Evolutionary conservation across 2,888 invertebrate genomes (phyloP).

Genomic region (Argyra leucocephala): DNA sequence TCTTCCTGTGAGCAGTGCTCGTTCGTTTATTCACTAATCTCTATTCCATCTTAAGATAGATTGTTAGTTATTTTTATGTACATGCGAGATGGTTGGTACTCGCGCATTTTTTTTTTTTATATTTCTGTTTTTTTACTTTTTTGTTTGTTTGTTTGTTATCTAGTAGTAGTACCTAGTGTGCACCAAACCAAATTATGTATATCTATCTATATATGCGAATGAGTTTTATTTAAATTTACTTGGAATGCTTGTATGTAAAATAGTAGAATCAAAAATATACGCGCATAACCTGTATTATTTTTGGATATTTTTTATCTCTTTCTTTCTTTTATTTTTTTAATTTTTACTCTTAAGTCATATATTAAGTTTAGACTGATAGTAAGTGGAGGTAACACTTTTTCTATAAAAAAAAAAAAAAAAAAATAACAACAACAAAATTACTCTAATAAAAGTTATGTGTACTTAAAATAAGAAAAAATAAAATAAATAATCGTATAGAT

Average conservation of each 20-base stretch:
- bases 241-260: too few relatives aligned
- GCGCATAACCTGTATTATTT: not conserved
- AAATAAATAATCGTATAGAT: not conserved
- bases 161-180: too few relatives aligned
- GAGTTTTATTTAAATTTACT: too few relatives aligned
- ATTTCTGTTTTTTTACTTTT: too few relatives aligned
- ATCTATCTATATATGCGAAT: too few relatives aligned
- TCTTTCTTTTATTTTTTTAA: not conserved
- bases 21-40: not conserved
- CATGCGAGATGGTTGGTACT: too few relatives aligned
- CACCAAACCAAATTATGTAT: too few relatives aligned
- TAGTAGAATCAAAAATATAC: too few relatives aligned
- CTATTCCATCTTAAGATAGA: slow-evolving; percentile 1
- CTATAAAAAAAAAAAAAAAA: not conserved
- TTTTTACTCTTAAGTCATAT: not conserved
- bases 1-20: not conserved
- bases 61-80: too few relatives aligned
- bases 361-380: not conserved
- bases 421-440: not conserved
- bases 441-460: slow-evolving; percentile 6
- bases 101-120: too few relatives aligned
- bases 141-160: too few relatives aligned
- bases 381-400: slow-evolving; percentile 1
- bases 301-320: not conserved
- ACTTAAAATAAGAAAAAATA: not conserved